Conservation (phyloP, 2,113 vertebrate genomes). For the Labrus mixtus region DNA sequence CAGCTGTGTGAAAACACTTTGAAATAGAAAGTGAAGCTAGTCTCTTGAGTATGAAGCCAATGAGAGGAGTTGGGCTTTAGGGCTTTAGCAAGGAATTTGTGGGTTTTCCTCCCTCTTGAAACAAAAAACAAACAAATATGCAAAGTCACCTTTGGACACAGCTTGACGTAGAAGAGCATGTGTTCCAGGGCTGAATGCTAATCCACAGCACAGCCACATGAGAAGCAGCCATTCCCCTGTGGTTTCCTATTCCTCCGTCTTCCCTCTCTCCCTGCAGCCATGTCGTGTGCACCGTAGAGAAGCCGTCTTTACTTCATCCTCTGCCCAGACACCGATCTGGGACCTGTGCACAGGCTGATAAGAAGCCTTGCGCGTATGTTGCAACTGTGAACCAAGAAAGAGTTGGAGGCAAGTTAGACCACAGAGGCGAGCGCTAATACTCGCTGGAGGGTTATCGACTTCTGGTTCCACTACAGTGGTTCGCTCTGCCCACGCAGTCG, state of each 20-base stretch:
- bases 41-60: slow-evolving; percentile 16
- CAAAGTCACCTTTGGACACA: slow-evolving; percentile 26
- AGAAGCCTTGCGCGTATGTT: slow-evolving; percentile 17
- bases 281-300: slow-evolving; percentile 42
- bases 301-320: slow-evolving; percentile 23
- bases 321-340: slow-evolving; percentile 49
- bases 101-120: not conserved
- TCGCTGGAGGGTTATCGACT: slow-evolving; percentile 40
- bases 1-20: slow-evolving; percentile 22
- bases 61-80: not conserved
- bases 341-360: slow-evolving; percentile 55
- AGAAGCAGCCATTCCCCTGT: slow-evolving; percentile 5
- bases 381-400: slow-evolving; percentile 16
- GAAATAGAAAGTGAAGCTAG: slow-evolving; percentile 30
- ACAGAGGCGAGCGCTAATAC: slow-evolving; percentile 24
- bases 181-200: slow-evolving; percentile 10
- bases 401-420: slow-evolving; percentile 25
- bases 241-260: slow-evolving; percentile 4
- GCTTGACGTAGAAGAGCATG: slow-evolving; percentile 8
- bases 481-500: slow-evolving; percentile 25
- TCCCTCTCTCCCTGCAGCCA: slow-evolving; percentile 21
- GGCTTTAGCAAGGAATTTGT: slow-evolving; percentile 6
- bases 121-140: slow-evolving; percentile 25
- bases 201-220: slow-evolving; percentile 16
- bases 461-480: slow-evolving; percentile 29